Percentiles rank a stretch among this genome's conserved stretches.
Evolutionary conservation across 2,888 invertebrate genomes (phyloP).

Genomic region (Julus scandinavius): DNA sequence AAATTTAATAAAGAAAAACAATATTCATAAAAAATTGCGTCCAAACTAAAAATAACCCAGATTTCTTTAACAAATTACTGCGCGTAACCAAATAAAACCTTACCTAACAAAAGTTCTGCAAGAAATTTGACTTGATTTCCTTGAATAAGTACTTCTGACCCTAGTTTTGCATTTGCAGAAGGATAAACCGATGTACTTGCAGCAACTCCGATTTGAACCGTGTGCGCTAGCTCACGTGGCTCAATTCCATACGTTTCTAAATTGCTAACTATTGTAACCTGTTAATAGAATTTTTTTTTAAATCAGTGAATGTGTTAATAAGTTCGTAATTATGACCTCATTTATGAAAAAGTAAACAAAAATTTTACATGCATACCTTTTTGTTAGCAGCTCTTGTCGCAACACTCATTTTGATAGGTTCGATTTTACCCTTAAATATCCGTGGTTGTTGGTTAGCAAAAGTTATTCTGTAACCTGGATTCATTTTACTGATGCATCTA

Average conservation of each 20-base stretch:
- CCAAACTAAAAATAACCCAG: neutral
- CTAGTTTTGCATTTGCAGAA: conserved; percentile 75
- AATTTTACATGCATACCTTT: conserved; percentile 72
- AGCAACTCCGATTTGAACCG: conserved; percentile 85
- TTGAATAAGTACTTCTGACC: conserved; percentile 81
- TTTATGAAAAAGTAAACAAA: conserved; percentile 42
- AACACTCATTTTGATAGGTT: conserved; percentile 81
- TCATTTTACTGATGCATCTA: conserved; percentile 76
- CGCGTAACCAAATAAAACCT: neutral
- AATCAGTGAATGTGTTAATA: neutral
- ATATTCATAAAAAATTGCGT: neutral
- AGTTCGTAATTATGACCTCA: neutral
- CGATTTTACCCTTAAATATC: conserved; percentile 76
- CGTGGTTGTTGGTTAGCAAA: conserved; percentile 68
- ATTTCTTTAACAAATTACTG: neutral
- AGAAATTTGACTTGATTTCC: conserved; percentile 84
- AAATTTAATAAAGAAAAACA: conserved; percentile 66
- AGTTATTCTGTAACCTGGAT: conserved; percentile 74
- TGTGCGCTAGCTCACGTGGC: conserved; percentile 79
- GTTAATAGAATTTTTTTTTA: conserved; percentile 57
- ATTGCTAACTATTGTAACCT: conserved; percentile 90
- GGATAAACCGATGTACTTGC: conserved; percentile 85
- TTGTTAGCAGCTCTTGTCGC: conserved; percentile 86
- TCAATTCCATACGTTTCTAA: conserved; percentile 87
- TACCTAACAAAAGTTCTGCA: conserved; percentile 70